These are phyloP conservation scores for Pararge aegeria DNA, from an alignment of 1,140 invertebrate species.

Conservation along the genomic window DNA sequence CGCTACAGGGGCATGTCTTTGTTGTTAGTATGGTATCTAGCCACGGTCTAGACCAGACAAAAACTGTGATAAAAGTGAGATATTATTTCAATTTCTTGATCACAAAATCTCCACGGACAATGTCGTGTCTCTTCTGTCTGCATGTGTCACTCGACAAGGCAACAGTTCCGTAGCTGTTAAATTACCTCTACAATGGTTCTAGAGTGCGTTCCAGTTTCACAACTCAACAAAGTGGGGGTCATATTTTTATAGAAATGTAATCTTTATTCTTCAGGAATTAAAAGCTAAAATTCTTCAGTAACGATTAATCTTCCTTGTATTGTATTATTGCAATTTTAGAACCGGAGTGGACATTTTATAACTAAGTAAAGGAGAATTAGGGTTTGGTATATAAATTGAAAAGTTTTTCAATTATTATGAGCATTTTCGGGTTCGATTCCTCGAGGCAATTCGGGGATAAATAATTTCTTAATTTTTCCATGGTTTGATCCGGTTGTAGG, in stretches of 20 bases:
- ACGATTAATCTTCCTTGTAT: constrained; percentile 2
- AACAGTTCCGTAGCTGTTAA: constrained; percentile 21
- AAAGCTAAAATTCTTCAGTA: neutral
- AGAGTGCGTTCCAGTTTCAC: constrained; percentile 25
- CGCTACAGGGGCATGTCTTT: no score
- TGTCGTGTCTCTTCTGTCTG: neutral
- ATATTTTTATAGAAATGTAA: constrained; percentile 4
- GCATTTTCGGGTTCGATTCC: no score
- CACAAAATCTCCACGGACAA: no score
- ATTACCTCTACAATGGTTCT: constrained; percentile 29
- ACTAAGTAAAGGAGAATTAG: constrained; percentile 3
- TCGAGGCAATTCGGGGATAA: no score
- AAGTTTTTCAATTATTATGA: neutral
- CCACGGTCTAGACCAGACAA: no score
- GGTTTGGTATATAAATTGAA: neutral
- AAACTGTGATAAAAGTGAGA: no score
- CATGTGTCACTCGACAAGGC: neutral
- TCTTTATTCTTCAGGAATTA: constrained; percentile 1
- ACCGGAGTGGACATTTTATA: constrained; percentile 11
- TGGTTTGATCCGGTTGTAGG: no score
- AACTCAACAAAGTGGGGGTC: constrained; percentile 11
- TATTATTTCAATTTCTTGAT: no score
- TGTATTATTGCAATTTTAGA: constrained; percentile 22
- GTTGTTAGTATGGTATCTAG: no score
- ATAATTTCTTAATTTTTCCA: no score